Conservation (phyloP, 2,888 invertebrate genomes). For the Sialis fuliginosa region DNA sequence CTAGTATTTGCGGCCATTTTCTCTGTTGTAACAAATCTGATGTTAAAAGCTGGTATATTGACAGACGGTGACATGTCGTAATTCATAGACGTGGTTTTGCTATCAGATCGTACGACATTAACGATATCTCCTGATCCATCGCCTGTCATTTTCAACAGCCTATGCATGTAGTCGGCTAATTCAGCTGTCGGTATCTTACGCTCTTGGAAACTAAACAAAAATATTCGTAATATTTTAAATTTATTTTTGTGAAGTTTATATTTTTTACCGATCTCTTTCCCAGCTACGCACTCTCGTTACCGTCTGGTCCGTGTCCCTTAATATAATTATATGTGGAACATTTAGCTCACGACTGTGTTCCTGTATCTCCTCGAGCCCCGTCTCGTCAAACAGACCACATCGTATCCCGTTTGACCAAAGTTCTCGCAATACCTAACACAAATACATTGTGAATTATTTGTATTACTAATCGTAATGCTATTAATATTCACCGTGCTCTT, state of each 20-base stretch:
- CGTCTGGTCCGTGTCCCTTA: conserved; percentile 40
- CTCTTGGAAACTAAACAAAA: conserved; percentile 36
- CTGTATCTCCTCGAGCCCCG: conserved; percentile 44
- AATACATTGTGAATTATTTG: background rate
- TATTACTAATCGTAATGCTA: background rate
- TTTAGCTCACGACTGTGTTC: conserved; percentile 38
- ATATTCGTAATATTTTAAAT: background rate
- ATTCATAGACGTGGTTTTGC: conserved; percentile 15
- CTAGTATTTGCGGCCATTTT: conserved; percentile 44
- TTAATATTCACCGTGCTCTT: conserved; percentile 23
- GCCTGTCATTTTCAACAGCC: conserved; percentile 29
- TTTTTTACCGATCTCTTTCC: conserved; percentile 37
- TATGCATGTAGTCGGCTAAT: conserved; percentile 51
- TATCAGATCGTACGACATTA: conserved; percentile 16
- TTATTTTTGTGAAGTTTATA: background rate
- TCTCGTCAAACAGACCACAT: conserved; percentile 40
- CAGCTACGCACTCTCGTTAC: conserved; percentile 36
- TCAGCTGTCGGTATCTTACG: conserved; percentile 41
- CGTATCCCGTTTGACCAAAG: conserved; percentile 57
- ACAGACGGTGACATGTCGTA: conserved; percentile 12
- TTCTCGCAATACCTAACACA: conserved; percentile 30
- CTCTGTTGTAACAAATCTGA: conserved; percentile 47
- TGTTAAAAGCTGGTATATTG: conserved; percentile 31
- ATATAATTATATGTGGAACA: conserved; percentile 42
- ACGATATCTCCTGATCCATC: conserved; percentile 8